These are phyloP conservation scores for Spodoptera littoralis DNA, from an alignment of 2,888 invertebrate species.

Conservation along the genomic window DNA sequence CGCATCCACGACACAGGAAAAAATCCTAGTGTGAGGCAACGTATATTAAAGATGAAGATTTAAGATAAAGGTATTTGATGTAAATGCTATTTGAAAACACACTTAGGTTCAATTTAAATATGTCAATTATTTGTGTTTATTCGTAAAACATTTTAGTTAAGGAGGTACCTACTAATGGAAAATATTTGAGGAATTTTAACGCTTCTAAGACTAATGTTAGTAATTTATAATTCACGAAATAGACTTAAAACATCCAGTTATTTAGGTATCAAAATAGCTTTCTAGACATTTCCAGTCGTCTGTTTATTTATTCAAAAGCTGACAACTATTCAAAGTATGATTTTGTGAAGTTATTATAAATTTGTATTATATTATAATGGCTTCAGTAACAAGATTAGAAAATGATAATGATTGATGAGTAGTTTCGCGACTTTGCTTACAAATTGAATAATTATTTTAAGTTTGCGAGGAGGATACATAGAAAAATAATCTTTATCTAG, in stretches of 20 bases:
- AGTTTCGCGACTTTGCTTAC: conserved; percentile 14
- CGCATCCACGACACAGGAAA: too few relatives aligned
- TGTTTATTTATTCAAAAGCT: conserved; percentile 17
- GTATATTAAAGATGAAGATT: too few relatives aligned
- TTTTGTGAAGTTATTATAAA: conserved; percentile 19
- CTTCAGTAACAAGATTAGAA: conserved; percentile 12
- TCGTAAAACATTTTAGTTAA: conserved; percentile 13
- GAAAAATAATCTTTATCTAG: neutral
- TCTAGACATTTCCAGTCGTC: conserved; percentile 1
- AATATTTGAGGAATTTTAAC: conserved; percentile 3
- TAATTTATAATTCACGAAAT: conserved; percentile 11
- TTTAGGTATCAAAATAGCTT: conserved; percentile 8
- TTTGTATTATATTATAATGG: conserved; percentile 12
- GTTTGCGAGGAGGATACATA: neutral
- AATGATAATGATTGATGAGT: conserved; percentile 36
- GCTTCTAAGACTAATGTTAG: neutral
- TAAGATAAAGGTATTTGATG: too few relatives aligned
- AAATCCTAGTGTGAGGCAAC: too few relatives aligned
- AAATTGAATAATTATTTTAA: conserved; percentile 6
- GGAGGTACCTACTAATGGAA: neutral
- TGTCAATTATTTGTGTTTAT: neutral
- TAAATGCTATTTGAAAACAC: too few relatives aligned
- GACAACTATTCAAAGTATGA: conserved; percentile 21
- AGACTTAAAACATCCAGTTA: neutral
- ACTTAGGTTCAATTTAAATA: too few relatives aligned